Base-by-base conservation (phyloP, 2,888 invertebrate genomes). In the Byasa hedistus region DNA sequence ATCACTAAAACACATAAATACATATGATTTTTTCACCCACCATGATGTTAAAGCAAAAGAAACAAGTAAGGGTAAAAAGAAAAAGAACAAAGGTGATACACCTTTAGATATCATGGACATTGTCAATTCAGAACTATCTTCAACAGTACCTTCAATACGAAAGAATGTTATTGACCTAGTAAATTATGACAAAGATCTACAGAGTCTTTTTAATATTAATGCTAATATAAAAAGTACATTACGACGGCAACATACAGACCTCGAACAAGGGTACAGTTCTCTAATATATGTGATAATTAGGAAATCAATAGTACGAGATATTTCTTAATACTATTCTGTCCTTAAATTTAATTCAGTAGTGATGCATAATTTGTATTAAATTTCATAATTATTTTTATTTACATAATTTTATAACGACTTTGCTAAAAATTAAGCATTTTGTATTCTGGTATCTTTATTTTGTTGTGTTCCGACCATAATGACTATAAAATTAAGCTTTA, bases 21-120 rank as follows among this genome's bases (percentile, higher is more conserved):
- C 82, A 66, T 79, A 80, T 65, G 85, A 88, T 71, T 91, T 91
- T 70, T 91, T 91, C 68, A 83, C 83, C 23, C 73, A 82, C 65
- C 69, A 76, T 39, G 77, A 87, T 66, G 76, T 78, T 0, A 84
- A 79, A 69, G 58, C 70, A 22, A 69, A 70, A 59, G 58, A 58
- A 32, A 62, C 55, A 57, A 3, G 19, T 44, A 66, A 59, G 55
- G 10, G 23, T 19, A 66, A 66, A 55, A 59, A 62, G 55, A 66
- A 62, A 48, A 8, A 85, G 80, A 65, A 82, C 79, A 68, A 86
- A 79, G 71, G 74, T 56, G 39, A 74, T 3, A 80, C 72, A 57
- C 22, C 77, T 0, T 64, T 76, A 1, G 84, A 78, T 73, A 70
- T 89, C 67, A 84, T 88, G 82, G 87, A 91, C 65, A 75, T 87